A percentile compares a stretch with the other conserved stretches of the same genome.
phyloP scores from a whole-genome alignment of 2,888 invertebrate species.

The Sisyra nigra region DNA sequence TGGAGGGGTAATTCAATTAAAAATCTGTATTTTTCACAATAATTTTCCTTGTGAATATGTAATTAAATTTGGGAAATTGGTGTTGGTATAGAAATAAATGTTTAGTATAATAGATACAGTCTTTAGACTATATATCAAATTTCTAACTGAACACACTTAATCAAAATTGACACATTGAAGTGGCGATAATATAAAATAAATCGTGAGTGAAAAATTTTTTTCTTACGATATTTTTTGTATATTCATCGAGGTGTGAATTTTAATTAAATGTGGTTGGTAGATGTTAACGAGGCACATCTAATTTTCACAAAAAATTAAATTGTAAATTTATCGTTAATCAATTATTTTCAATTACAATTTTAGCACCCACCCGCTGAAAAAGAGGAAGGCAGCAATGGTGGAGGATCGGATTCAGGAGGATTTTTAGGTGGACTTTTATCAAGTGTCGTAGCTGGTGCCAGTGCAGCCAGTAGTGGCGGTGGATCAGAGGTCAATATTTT shows the following conservation, averaged over 20 bases:
- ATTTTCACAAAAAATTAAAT: too few species aligned
- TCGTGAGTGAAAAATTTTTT: too few species aligned
- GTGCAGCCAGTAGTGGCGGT: conserved; percentile 8
- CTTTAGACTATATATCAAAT: too few species aligned
- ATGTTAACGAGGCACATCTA: too few species aligned
- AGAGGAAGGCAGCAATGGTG: conserved; percentile 9
- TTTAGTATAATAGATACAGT: too few species aligned
- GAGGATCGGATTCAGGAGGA: conserved; percentile 19
- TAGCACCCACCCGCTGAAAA: conserved; percentile 12
- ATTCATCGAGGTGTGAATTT: too few species aligned
- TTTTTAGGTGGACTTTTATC: conserved; percentile 20
- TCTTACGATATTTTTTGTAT: too few species aligned
- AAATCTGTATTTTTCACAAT: conserved; percentile 2
- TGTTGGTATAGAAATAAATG: not conserved
- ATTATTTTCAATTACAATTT: conserved; percentile 1
- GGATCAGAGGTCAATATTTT: not conserved
- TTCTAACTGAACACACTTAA: not conserved
- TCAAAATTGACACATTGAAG: not conserved
- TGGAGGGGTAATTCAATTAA: conserved; percentile 21
- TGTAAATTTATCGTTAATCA: not conserved
- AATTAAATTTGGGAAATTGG: not conserved
- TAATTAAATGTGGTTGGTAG: too few species aligned
- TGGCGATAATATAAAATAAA: not conserved
- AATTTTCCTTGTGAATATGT: not conserved
- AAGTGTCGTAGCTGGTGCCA: conserved; percentile 15